phyloP scores from a whole-genome alignment of 2,797 vertebrate genomes.

The Oryzias sinensis region DNA sequence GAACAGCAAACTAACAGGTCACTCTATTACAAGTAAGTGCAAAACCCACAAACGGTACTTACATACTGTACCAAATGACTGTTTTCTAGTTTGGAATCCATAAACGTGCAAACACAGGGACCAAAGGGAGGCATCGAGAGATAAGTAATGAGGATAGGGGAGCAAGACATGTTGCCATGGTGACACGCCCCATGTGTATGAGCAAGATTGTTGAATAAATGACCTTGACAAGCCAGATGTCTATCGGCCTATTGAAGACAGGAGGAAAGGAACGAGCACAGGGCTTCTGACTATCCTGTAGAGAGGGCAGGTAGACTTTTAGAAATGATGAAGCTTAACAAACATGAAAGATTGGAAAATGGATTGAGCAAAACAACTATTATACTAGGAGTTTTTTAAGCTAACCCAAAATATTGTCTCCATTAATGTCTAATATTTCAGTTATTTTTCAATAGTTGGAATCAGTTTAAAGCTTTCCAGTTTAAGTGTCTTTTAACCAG shows the following conservation, averaged over 20 bases:
- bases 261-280: slow-evolving; percentile 7
- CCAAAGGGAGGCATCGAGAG: slow-evolving; percentile 26
- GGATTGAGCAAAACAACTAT: not conserved
- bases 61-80: not conserved
- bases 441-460: too few species aligned
- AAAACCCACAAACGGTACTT: not conserved
- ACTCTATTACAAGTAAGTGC: too few species aligned
- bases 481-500: too few species aligned
- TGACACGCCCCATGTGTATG: slow-evolving; percentile 64
- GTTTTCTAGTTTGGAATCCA: slow-evolving; percentile 12
- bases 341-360: slow-evolving; percentile 14
- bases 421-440: too few species aligned
- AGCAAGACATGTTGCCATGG: slow-evolving; percentile 69
- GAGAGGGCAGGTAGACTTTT: slow-evolving; percentile 26
- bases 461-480: too few species aligned
- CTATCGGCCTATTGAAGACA: slow-evolving; percentile 51
- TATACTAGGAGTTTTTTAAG: too few species aligned
- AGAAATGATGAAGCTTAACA: not conserved
- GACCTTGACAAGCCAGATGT: slow-evolving; percentile 72
- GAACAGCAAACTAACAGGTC: too few species aligned
- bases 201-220: slow-evolving; percentile 69
- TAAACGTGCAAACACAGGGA: slow-evolving; percentile 29
- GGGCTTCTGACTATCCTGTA: slow-evolving; percentile 16
- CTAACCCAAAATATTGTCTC: too few species aligned
- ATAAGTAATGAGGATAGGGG: slow-evolving; percentile 40